Conservation (phyloP, 2,888 invertebrate genomes). For the Phragmatobia fuliginosa region DNA sequence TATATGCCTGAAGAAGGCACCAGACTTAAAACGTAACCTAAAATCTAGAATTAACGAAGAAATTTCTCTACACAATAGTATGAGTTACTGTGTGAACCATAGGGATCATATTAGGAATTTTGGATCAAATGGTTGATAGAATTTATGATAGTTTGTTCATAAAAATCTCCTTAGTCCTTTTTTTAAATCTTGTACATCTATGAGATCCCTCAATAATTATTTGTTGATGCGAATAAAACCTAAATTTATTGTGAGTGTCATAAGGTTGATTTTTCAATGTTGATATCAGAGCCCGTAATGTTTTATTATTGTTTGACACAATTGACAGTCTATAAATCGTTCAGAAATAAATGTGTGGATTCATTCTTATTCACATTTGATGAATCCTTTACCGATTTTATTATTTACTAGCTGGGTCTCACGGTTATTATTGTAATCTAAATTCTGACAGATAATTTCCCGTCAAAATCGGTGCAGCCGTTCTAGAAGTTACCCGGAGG, state of each 20-base stretch:
- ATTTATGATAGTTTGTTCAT: slow-evolving; percentile 22
- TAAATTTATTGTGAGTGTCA: neutral
- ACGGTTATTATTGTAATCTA: too few species aligned
- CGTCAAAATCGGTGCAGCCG: too few species aligned
- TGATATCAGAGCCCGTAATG: neutral
- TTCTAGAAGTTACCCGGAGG: too few species aligned
- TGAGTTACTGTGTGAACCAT: neutral
- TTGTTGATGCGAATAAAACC: neutral
- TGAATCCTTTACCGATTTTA: too few species aligned
- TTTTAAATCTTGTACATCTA: neutral
- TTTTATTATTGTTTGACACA: neutral
- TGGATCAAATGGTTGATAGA: slow-evolving; percentile 19
- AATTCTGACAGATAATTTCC: too few species aligned
- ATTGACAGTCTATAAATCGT: neutral
- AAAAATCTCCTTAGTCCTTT: neutral
- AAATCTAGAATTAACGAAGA: slow-evolving; percentile 14
- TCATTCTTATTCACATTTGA: too few species aligned
- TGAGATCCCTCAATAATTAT: neutral
- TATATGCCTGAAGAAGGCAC: slow-evolving; percentile 3
- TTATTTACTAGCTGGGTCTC: too few species aligned
- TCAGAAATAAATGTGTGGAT: too few species aligned
- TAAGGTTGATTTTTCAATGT: neutral
- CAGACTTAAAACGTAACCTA: slow-evolving; percentile 44
- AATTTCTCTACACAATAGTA: neutral
- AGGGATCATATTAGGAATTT: neutral